These are phyloP conservation scores for Ahaetulla prasina DNA, from an alignment of 2,113 vertebrate species.

Conservation along the genomic window DNA sequence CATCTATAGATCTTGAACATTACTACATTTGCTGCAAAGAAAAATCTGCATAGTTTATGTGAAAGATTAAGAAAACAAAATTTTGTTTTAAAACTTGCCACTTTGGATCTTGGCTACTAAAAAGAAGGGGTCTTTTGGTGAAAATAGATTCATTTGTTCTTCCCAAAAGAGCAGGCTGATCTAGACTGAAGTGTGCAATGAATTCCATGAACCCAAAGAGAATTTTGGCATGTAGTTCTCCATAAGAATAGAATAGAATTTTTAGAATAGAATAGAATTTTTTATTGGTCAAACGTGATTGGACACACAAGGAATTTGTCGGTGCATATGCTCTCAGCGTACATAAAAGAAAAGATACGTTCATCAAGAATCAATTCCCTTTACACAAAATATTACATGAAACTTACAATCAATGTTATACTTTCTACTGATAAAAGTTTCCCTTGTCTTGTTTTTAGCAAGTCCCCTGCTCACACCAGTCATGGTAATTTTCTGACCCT, in stretches of 20 bases:
- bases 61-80: slow-evolving; percentile 22
- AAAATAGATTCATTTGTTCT: not conserved
- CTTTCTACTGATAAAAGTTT: not conserved
- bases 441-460: not conserved
- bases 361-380: too few species aligned
- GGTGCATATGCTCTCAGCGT: too few species aligned
- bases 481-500: not conserved
- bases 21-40: slow-evolving; percentile 22
- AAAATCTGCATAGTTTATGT: not conserved
- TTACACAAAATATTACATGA: not conserved
- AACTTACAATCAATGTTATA: not conserved
- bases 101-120: slow-evolving; percentile 4
- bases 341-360: too few species aligned
- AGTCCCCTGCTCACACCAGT: not conserved
- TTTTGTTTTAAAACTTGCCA: slow-evolving; percentile 34
- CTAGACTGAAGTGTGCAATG: not conserved
- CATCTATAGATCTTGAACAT: slow-evolving; percentile 9
- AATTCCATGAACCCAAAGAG: not conserved
- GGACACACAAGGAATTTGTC: too few species aligned
- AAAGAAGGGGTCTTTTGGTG: not conserved
- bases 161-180: not conserved
- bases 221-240: not conserved
- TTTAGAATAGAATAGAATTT: too few species aligned
- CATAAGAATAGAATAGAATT: too few species aligned
- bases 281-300: too few species aligned